Conservation (phyloP, 2,113 vertebrate genomes). For the Elaphurus davidianus region DNA sequence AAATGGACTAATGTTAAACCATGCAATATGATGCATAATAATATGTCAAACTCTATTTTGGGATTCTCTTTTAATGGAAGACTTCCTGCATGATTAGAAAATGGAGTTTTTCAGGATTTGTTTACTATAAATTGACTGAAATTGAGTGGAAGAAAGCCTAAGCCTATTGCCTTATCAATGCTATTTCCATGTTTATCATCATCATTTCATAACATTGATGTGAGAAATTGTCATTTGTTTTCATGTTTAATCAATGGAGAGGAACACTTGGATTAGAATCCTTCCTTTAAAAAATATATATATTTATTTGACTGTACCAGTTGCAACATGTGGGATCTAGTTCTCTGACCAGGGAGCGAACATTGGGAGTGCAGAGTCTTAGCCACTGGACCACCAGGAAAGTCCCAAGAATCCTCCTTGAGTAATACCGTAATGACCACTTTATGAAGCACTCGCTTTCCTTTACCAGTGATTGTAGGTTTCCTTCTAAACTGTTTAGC, state of each 20-base stretch:
- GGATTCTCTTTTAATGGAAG: slow-evolving; percentile 25
- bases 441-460: slow-evolving; percentile 8
- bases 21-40: neutral
- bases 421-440: slow-evolving; percentile 48
- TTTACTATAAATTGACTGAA: slow-evolving; percentile 67
- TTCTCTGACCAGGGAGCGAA: neutral
- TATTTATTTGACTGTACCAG: neutral
- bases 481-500: slow-evolving; percentile 72
- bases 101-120: slow-evolving; percentile 57
- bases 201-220: slow-evolving; percentile 65
- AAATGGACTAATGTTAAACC: slow-evolving; percentile 56
- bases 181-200: slow-evolving; percentile 53
- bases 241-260: slow-evolving; percentile 71
- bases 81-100: slow-evolving; percentile 55
- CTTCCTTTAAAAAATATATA: neutral
- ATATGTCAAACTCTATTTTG: neutral
- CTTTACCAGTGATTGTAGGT: slow-evolving; percentile 59
- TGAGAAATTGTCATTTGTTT: slow-evolving; percentile 75
- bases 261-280: slow-evolving; percentile 51
- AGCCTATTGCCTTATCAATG: slow-evolving; percentile 23
- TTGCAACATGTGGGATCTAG: neutral
- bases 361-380: neutral
- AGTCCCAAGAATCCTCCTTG: slow-evolving; percentile 22
- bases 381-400: neutral
- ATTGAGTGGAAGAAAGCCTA: slow-evolving; percentile 51